Conservation (phyloP, 2,797 vertebrate species). For the Spinibarbus caldwelli region DNA sequence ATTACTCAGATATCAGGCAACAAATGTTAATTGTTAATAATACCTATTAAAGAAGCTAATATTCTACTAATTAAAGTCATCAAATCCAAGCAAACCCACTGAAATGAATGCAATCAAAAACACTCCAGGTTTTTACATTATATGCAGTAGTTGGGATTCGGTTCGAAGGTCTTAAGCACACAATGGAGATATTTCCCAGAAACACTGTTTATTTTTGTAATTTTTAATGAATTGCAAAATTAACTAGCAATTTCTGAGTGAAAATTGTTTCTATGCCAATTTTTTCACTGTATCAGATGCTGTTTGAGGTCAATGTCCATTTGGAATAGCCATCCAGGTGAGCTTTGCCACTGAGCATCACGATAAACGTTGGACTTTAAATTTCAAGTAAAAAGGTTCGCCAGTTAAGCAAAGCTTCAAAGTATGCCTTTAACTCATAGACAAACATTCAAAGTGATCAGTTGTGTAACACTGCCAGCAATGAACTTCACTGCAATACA, state of each 20-base stretch:
- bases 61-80: background rate
- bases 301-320: background rate
- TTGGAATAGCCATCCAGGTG: background rate
- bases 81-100: background rate
- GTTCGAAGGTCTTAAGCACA: background rate
- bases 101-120: slow-evolving; percentile 1
- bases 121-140: background rate
- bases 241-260: background rate
- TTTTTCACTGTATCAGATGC: background rate
- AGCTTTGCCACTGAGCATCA: background rate
- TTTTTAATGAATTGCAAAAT: background rate
- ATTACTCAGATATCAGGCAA: background rate
- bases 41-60: background rate
- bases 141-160: background rate
- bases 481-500: background rate
- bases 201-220: background rate
- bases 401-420: background rate
- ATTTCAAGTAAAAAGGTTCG: background rate
- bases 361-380: background rate
- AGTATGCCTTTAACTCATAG: background rate
- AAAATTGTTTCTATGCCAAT: background rate
- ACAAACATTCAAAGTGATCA: slow-evolving; percentile 31
- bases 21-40: slow-evolving; percentile 4
- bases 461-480: background rate
- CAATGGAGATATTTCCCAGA: background rate